phyloP scores from a whole-genome alignment of 1,140 invertebrate genomes.

The Gryllus bimaculatus region DNA sequence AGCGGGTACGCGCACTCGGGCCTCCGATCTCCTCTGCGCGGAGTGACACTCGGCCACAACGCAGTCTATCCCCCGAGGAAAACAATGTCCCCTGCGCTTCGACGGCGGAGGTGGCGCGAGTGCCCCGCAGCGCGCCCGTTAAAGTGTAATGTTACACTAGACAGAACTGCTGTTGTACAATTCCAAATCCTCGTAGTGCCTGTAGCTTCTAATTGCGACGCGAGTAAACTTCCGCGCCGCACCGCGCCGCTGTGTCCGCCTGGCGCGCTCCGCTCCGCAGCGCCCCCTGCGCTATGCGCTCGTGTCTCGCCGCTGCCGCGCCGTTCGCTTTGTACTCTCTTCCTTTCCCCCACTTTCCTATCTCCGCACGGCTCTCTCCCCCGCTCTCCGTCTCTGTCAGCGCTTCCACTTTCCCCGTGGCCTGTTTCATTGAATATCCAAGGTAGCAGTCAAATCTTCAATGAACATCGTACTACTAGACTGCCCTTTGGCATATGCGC shows the following conservation, averaged over 20 bases:
- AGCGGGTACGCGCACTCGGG: too few relatives aligned
- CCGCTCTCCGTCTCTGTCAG: neutral
- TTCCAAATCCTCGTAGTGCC: neutral
- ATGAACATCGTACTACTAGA: constrained; percentile 1
- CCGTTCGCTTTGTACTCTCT: neutral
- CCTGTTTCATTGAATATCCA: constrained; percentile 4
- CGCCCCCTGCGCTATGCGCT: neutral
- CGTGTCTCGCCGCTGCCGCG: too few relatives aligned
- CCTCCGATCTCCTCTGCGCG: too few relatives aligned
- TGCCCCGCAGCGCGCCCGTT: neutral
- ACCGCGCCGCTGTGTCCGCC: neutral
- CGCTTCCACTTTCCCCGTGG: neutral
- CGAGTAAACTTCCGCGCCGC: neutral
- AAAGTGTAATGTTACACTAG: constrained; percentile 1
- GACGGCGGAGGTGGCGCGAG: neutral
- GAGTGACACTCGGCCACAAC: too few relatives aligned
- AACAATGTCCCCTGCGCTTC: too few relatives aligned
- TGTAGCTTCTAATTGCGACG: neutral
- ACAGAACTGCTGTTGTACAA: neutral
- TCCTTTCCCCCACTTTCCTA: neutral
- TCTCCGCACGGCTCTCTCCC: neutral
- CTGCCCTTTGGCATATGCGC: neutral
- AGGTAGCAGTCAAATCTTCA: constrained; percentile 4
- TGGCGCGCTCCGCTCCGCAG: too few relatives aligned
- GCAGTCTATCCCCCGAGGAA: too few relatives aligned